Conservation (phyloP, 1,140 invertebrate genomes). For the Harlomillsia oculata region DNA sequence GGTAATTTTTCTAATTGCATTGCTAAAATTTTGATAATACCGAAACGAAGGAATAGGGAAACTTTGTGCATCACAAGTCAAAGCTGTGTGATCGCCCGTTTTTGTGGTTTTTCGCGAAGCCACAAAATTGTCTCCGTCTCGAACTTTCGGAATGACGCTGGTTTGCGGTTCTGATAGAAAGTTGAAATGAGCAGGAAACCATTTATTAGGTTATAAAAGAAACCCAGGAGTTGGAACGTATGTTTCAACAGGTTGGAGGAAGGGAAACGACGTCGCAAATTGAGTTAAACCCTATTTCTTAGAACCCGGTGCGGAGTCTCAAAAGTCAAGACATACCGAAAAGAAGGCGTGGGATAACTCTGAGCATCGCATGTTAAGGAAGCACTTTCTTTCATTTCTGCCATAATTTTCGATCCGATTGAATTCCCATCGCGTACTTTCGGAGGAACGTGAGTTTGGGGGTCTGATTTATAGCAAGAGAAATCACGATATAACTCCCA, state of each 20-base stretch:
- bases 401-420: slow-evolving; percentile 18
- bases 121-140: slow-evolving; percentile 38
- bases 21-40: no score
- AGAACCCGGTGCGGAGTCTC: no score
- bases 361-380: slow-evolving; percentile 33
- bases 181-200: no score
- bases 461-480: background rate
- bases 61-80: slow-evolving; percentile 26
- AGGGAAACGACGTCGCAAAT: no score
- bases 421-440: slow-evolving; percentile 11
- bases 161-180: slow-evolving; percentile 20
- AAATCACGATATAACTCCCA: background rate
- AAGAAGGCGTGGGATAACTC: slow-evolving; percentile 22
- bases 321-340: no score
- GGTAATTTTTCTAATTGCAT: no score
- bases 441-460: background rate
- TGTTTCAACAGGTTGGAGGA: no score
- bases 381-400: slow-evolving; percentile 3
- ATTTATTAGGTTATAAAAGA: no score
- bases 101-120: slow-evolving; percentile 36
- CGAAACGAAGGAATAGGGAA: slow-evolving; percentile 27
- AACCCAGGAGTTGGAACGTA: no score
- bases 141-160: slow-evolving; percentile 44
- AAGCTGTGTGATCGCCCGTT: slow-evolving; percentile 38
- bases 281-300: no score